Percentiles rank a stretch among this genome's conserved stretches.
phyloP scores from a whole-genome alignment of 1,140 invertebrate genomes.

The Telenomus remus region DNA sequence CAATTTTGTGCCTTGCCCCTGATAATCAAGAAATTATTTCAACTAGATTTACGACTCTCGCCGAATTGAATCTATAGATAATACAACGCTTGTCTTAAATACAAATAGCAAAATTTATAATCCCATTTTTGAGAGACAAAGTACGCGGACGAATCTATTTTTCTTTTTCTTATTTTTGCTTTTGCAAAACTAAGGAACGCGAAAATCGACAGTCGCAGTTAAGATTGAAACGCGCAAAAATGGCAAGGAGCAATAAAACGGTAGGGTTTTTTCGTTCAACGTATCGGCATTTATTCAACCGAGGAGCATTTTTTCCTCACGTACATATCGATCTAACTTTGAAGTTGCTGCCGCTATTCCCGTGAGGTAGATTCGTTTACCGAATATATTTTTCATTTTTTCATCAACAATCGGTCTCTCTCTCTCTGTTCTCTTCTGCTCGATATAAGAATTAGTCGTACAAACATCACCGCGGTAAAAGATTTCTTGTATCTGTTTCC shows the following conservation, averaged over 20 bases:
- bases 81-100: background rate
- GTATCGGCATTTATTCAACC: slow-evolving; percentile 35
- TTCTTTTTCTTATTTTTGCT: too few species aligned
- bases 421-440: background rate
- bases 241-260: slow-evolving; percentile 34
- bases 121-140: too few species aligned
- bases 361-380: slow-evolving; percentile 59
- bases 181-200: background rate
- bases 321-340: slow-evolving; percentile 54
- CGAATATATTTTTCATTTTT: slow-evolving; percentile 32
- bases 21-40: slow-evolving; percentile 16
- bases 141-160: background rate
- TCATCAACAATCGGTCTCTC: background rate
- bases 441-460: background rate
- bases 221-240: slow-evolving; percentile 27
- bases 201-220: slow-evolving; percentile 21
- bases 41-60: slow-evolving; percentile 1
- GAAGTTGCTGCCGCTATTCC: slow-evolving; percentile 55
- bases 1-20: slow-evolving; percentile 14
- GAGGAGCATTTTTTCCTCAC: slow-evolving; percentile 38
- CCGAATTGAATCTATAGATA: slow-evolving; percentile 7
- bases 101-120: too few species aligned
- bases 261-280: slow-evolving; percentile 32
- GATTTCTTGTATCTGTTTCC: background rate
- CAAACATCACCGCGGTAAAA: slow-evolving; percentile 8